Percentiles rank a stretch among this genome's conserved stretches.
Conservation (phyloP, 2,113 vertebrate genomes). For the Emydura subglobosa region DNA sequence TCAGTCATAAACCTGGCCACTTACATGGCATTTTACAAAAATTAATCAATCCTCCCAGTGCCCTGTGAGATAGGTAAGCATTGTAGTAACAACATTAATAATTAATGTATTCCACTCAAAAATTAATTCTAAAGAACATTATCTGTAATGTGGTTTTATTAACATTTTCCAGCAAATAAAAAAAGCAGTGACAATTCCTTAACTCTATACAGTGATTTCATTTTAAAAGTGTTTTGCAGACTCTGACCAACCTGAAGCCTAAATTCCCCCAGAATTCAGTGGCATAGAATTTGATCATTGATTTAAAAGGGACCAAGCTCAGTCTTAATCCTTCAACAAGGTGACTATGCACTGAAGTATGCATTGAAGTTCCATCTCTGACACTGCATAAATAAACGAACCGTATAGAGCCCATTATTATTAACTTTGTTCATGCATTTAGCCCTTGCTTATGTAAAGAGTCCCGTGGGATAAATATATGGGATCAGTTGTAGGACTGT, state of each 20-base stretch:
- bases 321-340: accelerated
- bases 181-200: constrained; percentile 54
- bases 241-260: neutral
- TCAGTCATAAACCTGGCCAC: constrained; percentile 70
- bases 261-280: neutral
- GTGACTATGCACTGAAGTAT: neutral
- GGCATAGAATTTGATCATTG: neutral
- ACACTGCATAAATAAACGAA: neutral
- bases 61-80: constrained; percentile 63
- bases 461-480: neutral
- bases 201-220: constrained; percentile 43
- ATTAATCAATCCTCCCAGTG: constrained; percentile 73
- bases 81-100: constrained; percentile 68
- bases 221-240: constrained; percentile 25
- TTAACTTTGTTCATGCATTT: neutral
- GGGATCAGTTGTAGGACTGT: accelerated
- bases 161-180: constrained; percentile 74
- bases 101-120: constrained; percentile 66
- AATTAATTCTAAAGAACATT: constrained; percentile 71
- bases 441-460: neutral
- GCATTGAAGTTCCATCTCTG: neutral
- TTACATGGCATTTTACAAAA: constrained; percentile 69
- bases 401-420: neutral
- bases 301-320: neutral
- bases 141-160: constrained; percentile 62